Evolutionary conservation across 2,113 vertebrate genomes (phyloP).

Genomic region (Megaceryle torquata): DNA sequence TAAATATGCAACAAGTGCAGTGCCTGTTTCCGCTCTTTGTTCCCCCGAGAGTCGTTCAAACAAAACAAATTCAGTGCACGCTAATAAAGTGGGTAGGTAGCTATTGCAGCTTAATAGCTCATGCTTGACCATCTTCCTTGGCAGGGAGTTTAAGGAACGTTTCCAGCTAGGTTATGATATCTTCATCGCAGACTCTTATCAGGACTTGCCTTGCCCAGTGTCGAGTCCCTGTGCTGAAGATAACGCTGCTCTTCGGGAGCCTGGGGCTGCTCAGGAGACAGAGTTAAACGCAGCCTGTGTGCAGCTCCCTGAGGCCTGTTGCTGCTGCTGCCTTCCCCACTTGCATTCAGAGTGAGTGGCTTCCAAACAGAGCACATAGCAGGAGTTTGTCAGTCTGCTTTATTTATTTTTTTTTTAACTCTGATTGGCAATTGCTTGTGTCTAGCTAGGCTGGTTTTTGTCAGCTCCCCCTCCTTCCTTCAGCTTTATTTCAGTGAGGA

Average conservation of each 20-base stretch:
- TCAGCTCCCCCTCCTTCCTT: not conserved
- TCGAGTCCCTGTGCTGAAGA: accelerated
- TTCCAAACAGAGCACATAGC: not conserved
- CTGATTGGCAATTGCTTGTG: not conserved
- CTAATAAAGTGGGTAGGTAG: slow-evolving; percentile 52
- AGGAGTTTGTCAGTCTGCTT: not conserved
- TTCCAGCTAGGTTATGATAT: slow-evolving; percentile 17
- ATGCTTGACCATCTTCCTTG: not conserved
- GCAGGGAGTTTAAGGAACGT: not conserved
- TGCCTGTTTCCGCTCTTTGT: slow-evolving; percentile 14
- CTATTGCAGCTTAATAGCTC: slow-evolving; percentile 37
- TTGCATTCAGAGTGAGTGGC: not conserved
- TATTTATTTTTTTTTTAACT: not conserved
- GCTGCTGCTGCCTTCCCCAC: not conserved
- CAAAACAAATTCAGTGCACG: slow-evolving; percentile 6
- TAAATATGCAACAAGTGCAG: slow-evolving; percentile 58
- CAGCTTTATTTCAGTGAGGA: not conserved
- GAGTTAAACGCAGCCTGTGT: not conserved
- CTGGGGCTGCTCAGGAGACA: not conserved
- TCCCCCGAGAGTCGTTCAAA: slow-evolving; percentile 16
- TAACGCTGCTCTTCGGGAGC: accelerated
- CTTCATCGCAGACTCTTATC: not conserved
- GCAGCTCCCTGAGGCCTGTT: not conserved
- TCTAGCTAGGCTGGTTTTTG: not conserved
- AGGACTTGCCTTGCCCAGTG: not conserved